Evolutionary conservation across 2,113 vertebrate genomes (phyloP), one percentile per base, ranked within the genome.

Genomic region (Cariama cristata): DNA sequence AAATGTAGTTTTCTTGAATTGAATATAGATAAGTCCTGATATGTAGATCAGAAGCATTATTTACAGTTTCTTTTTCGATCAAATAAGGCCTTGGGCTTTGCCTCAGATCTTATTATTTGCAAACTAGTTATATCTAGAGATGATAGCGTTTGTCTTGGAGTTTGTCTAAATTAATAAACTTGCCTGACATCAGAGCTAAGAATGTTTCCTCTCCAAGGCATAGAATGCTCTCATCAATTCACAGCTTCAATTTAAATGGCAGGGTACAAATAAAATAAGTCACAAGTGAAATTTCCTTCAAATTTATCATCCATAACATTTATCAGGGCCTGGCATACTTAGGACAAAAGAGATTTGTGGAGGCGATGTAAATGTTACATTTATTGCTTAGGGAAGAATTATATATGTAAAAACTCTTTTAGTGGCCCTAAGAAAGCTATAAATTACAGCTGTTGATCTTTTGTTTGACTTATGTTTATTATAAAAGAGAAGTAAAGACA

Each of bases 161-260:
- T 90, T 88, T 91, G 88, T 93, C 91, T 85, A 76, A 73, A 76
- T 93, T 66, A 88, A 93, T 96, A 81, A 91, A 84, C 64, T 86
- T 44, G 13, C 72, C 66, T 3, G 3, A 77, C 59, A 77, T 89
- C 58, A 76, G 80, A 93, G 80, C 73, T 52, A 27, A 59, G 69
- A 91, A 27, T 16, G 50, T 86, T 95, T 94, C 81, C 64, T 95
- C 89, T 97, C 67, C 53, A 32, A 95, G 90, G 84, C 85, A 77
- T 3, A 66, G 52, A 82, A 94, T 0, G 13, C 73, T 79, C 38
- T 84, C 79, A 55, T 93, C 86, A 88, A 72, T 92, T 93, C 59
- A 23, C 44, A 47, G 5, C 73, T 76, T 88, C 67, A 38, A 52
- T 95, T 93, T 88, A 69, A 86, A 86, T 81, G 76, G 49, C 79